Percentiles rank a stretch among this genome's conserved stretches.
Evolutionary conservation across 1,140 invertebrate species (phyloP).

Genomic region (Drosophila guanche): DNA sequence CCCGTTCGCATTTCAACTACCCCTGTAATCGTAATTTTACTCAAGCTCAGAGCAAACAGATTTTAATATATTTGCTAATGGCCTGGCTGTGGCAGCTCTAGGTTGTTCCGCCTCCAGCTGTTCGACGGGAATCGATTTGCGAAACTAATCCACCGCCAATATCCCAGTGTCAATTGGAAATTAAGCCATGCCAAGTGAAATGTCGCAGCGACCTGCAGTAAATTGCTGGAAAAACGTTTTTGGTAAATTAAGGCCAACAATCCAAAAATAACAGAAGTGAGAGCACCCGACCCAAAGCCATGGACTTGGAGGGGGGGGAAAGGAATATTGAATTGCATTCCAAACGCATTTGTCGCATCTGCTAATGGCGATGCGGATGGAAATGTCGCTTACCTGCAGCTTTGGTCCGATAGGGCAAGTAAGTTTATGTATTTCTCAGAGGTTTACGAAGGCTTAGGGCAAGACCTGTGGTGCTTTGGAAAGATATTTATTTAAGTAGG

Average conservation of each 20-base stretch:
- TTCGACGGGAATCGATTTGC: conserved; percentile 19
- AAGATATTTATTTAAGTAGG: neutral
- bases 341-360: conserved; percentile 62
- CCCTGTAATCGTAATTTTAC: conserved; percentile 8
- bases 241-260: conserved; percentile 60
- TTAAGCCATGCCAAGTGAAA: conserved; percentile 47
- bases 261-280: conserved; percentile 48
- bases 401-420: conserved; percentile 15
- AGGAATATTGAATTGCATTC: conserved; percentile 76
- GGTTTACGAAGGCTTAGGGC: conserved; percentile 51
- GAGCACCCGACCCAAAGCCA: conserved; percentile 17
- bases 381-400: conserved; percentile 19
- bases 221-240: conserved; percentile 33
- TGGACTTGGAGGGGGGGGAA: conserved; percentile 27
- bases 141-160: conserved; percentile 14
- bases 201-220: conserved; percentile 21
- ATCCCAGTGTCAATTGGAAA: conserved; percentile 54
- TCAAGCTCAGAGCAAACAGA: conserved; percentile 11
- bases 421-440: conserved; percentile 23
- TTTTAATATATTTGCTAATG: conserved; percentile 21
- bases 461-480: neutral
- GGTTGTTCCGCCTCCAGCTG: neutral
- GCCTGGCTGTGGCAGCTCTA: neutral
- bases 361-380: conserved; percentile 24
- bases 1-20: neutral